phyloP scores from a whole-genome alignment of 2,888 invertebrate species.

The Portevinia maculata region DNA sequence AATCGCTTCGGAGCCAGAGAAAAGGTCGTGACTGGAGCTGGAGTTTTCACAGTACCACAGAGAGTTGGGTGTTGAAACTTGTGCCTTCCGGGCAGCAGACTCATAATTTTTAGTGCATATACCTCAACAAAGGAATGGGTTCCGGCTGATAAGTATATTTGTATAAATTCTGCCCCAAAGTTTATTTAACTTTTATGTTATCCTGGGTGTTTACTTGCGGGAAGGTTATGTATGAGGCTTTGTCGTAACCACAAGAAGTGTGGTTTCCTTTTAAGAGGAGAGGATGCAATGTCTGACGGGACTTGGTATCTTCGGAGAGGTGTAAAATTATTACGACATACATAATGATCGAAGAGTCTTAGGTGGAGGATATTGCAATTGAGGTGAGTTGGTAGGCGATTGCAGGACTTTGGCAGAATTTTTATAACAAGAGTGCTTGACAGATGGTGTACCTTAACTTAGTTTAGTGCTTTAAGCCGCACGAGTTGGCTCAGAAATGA shows the following conservation, averaged over 20 bases:
- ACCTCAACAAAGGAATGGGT: slow-evolving; percentile 63
- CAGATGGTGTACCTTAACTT: no score
- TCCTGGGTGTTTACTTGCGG: slow-evolving; percentile 56
- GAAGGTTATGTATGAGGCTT: slow-evolving; percentile 9
- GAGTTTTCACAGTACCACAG: slow-evolving; percentile 25
- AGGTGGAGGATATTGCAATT: no score
- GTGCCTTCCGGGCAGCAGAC: slow-evolving; percentile 67
- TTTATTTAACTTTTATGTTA: slow-evolving; percentile 73
- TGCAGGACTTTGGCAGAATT: no score
- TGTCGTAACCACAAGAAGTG: slow-evolving; percentile 33
- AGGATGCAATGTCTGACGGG: slow-evolving; percentile 38
- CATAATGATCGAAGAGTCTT: slow-evolving; percentile 66
- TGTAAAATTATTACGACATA: slow-evolving; percentile 70
- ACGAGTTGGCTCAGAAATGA: no score
- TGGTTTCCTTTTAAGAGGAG: slow-evolving; percentile 34
- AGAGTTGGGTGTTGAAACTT: slow-evolving; percentile 67
- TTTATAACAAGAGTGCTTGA: no score
- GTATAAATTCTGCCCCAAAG: slow-evolving; percentile 70
- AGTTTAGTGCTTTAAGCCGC: no score
- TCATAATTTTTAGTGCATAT: slow-evolving; percentile 62
- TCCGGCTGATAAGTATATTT: slow-evolving; percentile 72
- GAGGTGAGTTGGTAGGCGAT: no score
- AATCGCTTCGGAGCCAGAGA: slow-evolving; percentile 64
- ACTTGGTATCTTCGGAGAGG: slow-evolving; percentile 39
- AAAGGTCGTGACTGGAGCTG: slow-evolving; percentile 56